Evolutionary conservation across 1,140 invertebrate species (phyloP).

Genomic region (Ostrea denselamellosa): DNA sequence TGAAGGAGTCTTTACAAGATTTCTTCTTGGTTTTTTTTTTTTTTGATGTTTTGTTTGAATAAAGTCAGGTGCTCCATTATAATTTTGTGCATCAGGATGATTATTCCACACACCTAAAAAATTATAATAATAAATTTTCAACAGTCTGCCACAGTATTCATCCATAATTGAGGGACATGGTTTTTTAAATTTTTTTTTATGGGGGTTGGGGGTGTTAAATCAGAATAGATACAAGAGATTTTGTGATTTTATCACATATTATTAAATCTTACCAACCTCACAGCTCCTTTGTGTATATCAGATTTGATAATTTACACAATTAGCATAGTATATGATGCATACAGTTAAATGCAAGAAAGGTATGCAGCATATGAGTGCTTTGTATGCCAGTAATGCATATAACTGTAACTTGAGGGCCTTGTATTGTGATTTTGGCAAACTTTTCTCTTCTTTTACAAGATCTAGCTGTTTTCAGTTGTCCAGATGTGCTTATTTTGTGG

Average conservation of each 20-base stretch:
- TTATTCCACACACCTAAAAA: too few relatives aligned
- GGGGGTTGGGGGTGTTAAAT: too few relatives aligned
- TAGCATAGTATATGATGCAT: neutral
- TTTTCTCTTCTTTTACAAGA: neutral
- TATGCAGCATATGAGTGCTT: neutral
- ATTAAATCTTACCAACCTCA: too few relatives aligned
- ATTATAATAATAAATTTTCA: too few relatives aligned
- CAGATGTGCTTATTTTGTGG: conserved; percentile 31
- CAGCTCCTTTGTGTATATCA: too few relatives aligned
- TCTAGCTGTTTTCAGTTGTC: neutral
- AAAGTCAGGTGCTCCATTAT: neutral
- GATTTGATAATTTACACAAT: neutral
- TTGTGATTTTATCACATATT: too few relatives aligned
- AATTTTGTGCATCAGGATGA: too few relatives aligned
- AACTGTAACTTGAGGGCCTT: neutral
- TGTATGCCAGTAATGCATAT: neutral
- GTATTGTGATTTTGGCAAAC: neutral
- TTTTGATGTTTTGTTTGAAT: neutral
- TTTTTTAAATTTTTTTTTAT: too few relatives aligned
- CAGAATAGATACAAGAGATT: too few relatives aligned
- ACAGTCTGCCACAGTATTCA: too few relatives aligned
- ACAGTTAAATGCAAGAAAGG: neutral
- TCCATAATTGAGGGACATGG: too few relatives aligned
- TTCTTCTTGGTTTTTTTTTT: neutral
- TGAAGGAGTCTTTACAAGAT: neutral